Evolutionary conservation across 1,140 invertebrate species (phyloP), one percentile per base, ranked within the genome.

Genomic region (Cyclina sinensis): DNA sequence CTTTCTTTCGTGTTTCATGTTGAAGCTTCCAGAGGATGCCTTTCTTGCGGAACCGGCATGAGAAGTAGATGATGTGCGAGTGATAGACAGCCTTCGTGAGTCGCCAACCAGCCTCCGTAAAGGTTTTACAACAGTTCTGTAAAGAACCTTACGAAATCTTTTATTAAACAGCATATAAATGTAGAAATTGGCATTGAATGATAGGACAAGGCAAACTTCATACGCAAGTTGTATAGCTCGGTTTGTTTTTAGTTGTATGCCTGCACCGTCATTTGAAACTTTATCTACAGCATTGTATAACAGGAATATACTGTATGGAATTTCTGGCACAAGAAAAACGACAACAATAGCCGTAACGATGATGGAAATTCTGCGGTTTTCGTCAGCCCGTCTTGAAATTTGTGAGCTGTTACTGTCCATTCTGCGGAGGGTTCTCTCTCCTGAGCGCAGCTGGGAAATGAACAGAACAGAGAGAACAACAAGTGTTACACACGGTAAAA

Each of bases 261-360:
- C 21, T 37, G 24, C 37, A 12, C 57, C 51, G 14, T 37, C 4
- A 35, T 59, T 43, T 14, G 24, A 11, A 21, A 12, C 27, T 62
- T 84, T 70, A 16, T 37, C 16, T 24, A 86, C 62, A 3, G 48
- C 73, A 16, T 43, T 46, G 7, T 39, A 51, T 30, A 86, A 24
- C 32, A 76, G 51, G 39, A 76, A 76, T 24, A 76, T n/a, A 4
- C 83, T 68, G 30, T 76, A 86, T 27, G 83, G 83, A 21, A 86
- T 78, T 86, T 86, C 83, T 12, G 83, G 83, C 35, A 86, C 59
- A 37, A 86, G 30, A n/a, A 76, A 57, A 12, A 86, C 48, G 24
- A 86, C 27, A 35, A 76, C 68, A 54, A 86, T 62, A 2, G 35
- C 35, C 4, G 39, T 65, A 1, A 86, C 83, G n/a, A 86, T 78